Evolutionary conservation across 2,888 invertebrate species (phyloP).

Genomic region (Protonemura montana): DNA sequence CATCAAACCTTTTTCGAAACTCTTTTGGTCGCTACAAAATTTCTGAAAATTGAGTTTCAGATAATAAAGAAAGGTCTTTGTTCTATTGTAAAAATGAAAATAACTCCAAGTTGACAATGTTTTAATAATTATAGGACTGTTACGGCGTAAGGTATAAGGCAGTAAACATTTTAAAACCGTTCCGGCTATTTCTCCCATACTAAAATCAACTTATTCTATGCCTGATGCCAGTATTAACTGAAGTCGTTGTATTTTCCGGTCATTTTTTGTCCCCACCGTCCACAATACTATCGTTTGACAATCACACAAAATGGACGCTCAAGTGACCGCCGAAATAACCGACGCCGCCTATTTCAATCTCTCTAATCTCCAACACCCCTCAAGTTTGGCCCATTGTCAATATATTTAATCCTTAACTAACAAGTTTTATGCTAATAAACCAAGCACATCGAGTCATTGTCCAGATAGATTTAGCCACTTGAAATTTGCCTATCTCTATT

Average conservation of each 20-base stretch:
- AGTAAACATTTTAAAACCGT: too few relatives aligned
- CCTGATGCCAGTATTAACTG: too few relatives aligned
- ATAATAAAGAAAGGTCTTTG: too few relatives aligned
- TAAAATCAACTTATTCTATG: too few relatives aligned
- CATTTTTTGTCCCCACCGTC: neutral
- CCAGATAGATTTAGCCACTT: neutral
- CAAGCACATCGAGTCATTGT: slow-evolving; percentile 15
- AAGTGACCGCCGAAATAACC: slow-evolving; percentile 35
- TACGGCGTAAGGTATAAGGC: too few relatives aligned
- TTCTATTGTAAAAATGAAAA: too few relatives aligned
- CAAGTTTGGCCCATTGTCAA: neutral
- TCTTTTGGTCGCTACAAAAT: too few relatives aligned
- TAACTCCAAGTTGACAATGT: too few relatives aligned
- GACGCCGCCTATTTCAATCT: slow-evolving; percentile 23
- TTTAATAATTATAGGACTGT: too few relatives aligned
- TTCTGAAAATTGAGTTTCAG: too few relatives aligned
- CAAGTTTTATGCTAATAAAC: slow-evolving; percentile 39
- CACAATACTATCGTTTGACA: slow-evolving; percentile 4
- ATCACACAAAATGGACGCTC: slow-evolving; percentile 1
- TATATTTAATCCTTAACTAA: slow-evolving; percentile 33
- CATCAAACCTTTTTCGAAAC: too few relatives aligned
- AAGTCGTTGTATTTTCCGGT: neutral
- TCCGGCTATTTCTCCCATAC: too few relatives aligned
- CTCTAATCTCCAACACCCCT: slow-evolving; percentile 25
- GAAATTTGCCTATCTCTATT: slow-evolving; percentile 36